Evolutionary conservation across 2,888 invertebrate genomes (phyloP).

Genomic region (Pediacus dermestoides): DNA sequence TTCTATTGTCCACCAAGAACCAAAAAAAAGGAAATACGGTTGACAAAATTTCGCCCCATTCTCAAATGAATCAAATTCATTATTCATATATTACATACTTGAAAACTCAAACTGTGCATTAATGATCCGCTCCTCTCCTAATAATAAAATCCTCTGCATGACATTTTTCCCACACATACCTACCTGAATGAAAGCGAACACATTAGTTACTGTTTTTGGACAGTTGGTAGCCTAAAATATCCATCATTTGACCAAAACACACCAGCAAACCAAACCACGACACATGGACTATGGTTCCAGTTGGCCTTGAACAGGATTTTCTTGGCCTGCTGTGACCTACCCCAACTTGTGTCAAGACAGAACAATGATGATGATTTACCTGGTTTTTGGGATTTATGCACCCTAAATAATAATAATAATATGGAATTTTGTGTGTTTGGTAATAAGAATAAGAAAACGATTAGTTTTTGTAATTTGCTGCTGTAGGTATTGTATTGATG

Average conservation of each 20-base stretch:
- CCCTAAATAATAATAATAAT: no score
- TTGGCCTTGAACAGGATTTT: constrained; percentile 19
- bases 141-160: constrained; percentile 7
- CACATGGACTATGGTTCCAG: constrained; percentile 11
- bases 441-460: no score
- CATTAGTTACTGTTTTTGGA: constrained; percentile 45
- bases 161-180: constrained; percentile 27
- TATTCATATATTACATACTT: constrained; percentile 3
- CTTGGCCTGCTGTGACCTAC: constrained; percentile 42
- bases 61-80: constrained; percentile 10
- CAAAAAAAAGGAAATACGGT: constrained; percentile 15
- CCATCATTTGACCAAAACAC: constrained; percentile 48
- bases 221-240: constrained; percentile 45
- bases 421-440: no score
- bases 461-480: no score
- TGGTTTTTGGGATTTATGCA: constrained; percentile 18
- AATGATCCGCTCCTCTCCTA: neutral
- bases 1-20: no score
- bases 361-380: constrained; percentile 44
- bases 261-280: constrained; percentile 33
- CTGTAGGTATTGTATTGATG: no score
- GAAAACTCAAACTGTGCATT: constrained; percentile 5
- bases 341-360: constrained; percentile 41
- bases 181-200: constrained; percentile 37
- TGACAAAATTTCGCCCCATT: constrained; percentile 14